These are phyloP conservation scores for Prunella strophiata DNA, from an alignment of 2,797 vertebrate genomes.

Conservation along the genomic window DNA sequence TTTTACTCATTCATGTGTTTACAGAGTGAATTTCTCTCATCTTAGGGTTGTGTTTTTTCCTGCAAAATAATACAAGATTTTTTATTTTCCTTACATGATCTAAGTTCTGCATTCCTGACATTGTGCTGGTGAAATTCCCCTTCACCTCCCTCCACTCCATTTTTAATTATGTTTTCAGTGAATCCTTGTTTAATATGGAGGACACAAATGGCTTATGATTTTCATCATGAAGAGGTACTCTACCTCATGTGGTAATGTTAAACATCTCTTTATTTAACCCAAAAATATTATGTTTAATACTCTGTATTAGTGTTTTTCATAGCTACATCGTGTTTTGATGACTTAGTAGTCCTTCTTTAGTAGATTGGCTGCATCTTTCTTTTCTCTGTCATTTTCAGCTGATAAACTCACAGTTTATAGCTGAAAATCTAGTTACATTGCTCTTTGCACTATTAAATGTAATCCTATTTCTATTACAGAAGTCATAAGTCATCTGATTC, in stretches of 20 bases:
- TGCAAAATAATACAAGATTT: not conserved
- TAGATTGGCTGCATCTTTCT: not conserved
- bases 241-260: not conserved
- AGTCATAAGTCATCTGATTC: not conserved
- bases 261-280: not conserved
- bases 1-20: not conserved
- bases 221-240: not conserved
- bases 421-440: not conserved
- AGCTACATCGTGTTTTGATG: not conserved
- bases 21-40: not conserved
- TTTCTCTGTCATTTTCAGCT: not conserved
- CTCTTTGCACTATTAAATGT: not conserved
- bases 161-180: not conserved
- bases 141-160: not conserved
- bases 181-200: not conserved
- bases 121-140: not conserved
- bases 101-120: not conserved
- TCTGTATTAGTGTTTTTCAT: not conserved
- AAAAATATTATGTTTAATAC: not conserved
- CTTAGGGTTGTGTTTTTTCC: fast-evolving
- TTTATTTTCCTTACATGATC: not conserved
- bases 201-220: not conserved
- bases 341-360: not conserved
- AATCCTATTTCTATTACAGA: not conserved
- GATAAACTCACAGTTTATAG: not conserved